Evolutionary conservation across 30 jellyfish, hydroid and myxozoan species (phyloP), one percentile per base, ranked within the genome.

Genomic region (Aurelia coerulea): DNA sequence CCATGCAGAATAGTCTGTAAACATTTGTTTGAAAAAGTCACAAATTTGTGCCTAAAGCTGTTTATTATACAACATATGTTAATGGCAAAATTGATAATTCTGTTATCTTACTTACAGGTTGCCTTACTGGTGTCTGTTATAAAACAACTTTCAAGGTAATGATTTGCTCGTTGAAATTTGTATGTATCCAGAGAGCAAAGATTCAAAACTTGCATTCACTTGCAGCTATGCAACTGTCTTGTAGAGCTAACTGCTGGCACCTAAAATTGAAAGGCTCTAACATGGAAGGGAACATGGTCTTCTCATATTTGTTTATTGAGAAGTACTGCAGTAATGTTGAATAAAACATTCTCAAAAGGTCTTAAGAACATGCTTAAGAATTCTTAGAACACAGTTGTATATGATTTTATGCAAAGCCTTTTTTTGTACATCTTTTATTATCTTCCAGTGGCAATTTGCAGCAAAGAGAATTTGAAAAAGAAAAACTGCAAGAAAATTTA

Each of bases 391-490:
- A 23, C 29, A 66, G 16, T 5, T 2, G 58, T 2, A n/a, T 5
- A 4, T 66, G 5, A 66, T 5, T 32, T 3, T 41, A 19, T 11
- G 29, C n/a, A n/a, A 41, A 39, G 15, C 29, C 59, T 76, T 6
- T 4, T 15, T 39, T 18, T 69, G 34, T 60, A 37, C 49, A 37
- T 46, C 56, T 7, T 39, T 46, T 46, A 46, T 46, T 46, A 17
- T 72, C 33, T 34, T 64, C 33, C 29, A 90, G 97, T 85, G 99
- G 85, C 52, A 84, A 86, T 83, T 67, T 77, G 10, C 90, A 95
- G 85, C 96, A 95, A 37, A 85, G 99, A 37, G 97, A 95, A 65
- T 73, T 65, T 41, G 99, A 95, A 68, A 85, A 85, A 73, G 95
- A 89, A 35, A 91, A 90, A 34, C 90, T 95, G 8, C 97, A 85